Evolutionary conservation across 2,113 vertebrate species (phyloP), one percentile per base, ranked within the genome.

Genomic region (Anseranas semipalmata): DNA sequence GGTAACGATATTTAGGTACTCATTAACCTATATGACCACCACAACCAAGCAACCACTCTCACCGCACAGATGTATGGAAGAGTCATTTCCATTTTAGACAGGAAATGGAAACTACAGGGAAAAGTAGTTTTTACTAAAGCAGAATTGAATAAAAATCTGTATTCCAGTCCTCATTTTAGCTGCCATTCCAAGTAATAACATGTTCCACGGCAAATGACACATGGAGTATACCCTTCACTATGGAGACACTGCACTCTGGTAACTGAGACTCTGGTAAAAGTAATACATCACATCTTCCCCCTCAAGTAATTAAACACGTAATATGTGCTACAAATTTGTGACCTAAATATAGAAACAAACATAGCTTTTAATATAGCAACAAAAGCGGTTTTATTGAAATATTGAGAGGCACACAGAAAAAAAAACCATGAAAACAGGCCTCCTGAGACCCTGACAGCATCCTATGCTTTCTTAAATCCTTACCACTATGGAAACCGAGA

Each of bases 341-440:
- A 84, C 55, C 77, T 94, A 92, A 95, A 95, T 25, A 75, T 16
- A 85, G 91, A 73, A 87, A 75, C 37, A 63, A 35, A 45, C 78
- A 82, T 48, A 68, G 77, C 70, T 91, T 85, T 85, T 82, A 87
- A 82, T 85, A 72, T 1, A 81, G 87, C 62, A 94, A 72, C 43
- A 91, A 63, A 18, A 90, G 80, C 43, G 33, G 20, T 75, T 90
- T 81, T 86, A 84, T 6, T 83, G 68, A 94, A 92, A 77, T 63
- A 90, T 27, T 45, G 50, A 83, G 41, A 45, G 12, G 19, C 75
- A 83, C 30, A 24, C 60, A 53, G 45, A 83, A 80, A 43, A 70
- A 18, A 39, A 1, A 33, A 58, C 9, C 32, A 52, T 28, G 89
- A 66, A 89, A 90, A 95, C 28, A 84, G 94, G 76, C 21, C 93